Conservation (phyloP, 2,113 vertebrate species). For the Lagenorhynchus albirostris region DNA sequence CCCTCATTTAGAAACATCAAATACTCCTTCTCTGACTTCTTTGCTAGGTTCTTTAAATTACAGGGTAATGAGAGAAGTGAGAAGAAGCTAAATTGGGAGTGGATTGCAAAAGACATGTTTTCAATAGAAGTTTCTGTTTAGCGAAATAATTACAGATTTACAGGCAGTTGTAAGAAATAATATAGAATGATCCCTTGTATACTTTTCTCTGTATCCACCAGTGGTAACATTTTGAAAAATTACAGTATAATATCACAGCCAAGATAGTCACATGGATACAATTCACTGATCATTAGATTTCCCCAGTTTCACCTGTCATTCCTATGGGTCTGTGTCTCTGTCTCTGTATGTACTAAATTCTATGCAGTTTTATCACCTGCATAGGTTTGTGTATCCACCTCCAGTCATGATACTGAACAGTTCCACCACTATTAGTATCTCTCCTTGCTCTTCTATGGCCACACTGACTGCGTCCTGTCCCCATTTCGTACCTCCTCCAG, state of each 20-base stretch:
- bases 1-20: background rate
- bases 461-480: background rate
- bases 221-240: background rate
- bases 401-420: background rate
- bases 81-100: background rate
- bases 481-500: background rate
- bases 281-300: background rate
- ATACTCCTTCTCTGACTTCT: background rate
- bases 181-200: background rate
- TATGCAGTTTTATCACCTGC: background rate
- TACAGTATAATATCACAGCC: background rate
- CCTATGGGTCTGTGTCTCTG: background rate
- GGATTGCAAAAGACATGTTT: background rate
- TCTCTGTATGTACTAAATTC: background rate
- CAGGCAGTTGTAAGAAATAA: background rate
- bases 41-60: background rate
- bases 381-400: background rate
- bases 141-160: background rate
- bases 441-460: background rate
- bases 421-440: background rate
- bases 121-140: background rate
- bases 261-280: background rate
- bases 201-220: background rate
- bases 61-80: background rate
- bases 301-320: background rate